Evolutionary conservation across 2,113 vertebrate genomes (phyloP).

Genomic region (Pelusios castaneus): DNA sequence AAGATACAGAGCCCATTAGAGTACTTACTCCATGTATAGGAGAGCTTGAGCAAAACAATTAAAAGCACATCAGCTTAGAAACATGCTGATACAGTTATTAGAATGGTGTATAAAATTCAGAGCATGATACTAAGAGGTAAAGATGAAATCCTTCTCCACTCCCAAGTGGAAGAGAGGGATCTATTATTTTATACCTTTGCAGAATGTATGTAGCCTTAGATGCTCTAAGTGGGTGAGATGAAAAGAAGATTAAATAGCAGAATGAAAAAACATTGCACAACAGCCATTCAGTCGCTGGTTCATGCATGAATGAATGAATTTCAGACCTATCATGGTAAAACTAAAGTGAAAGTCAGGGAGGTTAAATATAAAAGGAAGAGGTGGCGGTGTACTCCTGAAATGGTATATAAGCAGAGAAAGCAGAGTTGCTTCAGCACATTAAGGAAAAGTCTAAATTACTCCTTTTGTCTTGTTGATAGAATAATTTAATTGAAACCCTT

Average conservation of each 20-base stretch:
- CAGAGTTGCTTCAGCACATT: neutral
- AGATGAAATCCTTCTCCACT: conserved; percentile 55
- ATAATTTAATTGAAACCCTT: conserved; percentile 12
- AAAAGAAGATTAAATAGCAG: conserved; percentile 51
- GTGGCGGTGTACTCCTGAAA: neutral
- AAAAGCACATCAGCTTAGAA: conserved; percentile 78
- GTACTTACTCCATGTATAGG: conserved; percentile 66
- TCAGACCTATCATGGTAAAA: conserved; percentile 25
- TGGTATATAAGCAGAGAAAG: neutral
- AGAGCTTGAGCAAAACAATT: conserved; percentile 75
- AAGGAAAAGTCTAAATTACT: neutral
- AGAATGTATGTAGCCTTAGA: neutral
- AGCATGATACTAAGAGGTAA: conserved; percentile 48
- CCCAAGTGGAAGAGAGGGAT: conserved; percentile 8
- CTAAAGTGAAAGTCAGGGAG: conserved; percentile 2
- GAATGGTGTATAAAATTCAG: conserved; percentile 65
- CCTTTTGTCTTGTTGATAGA: neutral
- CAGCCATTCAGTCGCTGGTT: neutral
- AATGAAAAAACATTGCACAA: conserved; percentile 27
- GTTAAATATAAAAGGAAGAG: conserved; percentile 25
- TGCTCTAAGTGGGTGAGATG: conserved; percentile 17
- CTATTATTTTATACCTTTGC: neutral
- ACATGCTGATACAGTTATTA: conserved; percentile 79
- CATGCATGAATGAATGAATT: conserved; percentile 1
- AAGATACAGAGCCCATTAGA: conserved; percentile 76